Conservation (phyloP, 2,113 vertebrate species). For the Phalacrocorax carbo region DNA sequence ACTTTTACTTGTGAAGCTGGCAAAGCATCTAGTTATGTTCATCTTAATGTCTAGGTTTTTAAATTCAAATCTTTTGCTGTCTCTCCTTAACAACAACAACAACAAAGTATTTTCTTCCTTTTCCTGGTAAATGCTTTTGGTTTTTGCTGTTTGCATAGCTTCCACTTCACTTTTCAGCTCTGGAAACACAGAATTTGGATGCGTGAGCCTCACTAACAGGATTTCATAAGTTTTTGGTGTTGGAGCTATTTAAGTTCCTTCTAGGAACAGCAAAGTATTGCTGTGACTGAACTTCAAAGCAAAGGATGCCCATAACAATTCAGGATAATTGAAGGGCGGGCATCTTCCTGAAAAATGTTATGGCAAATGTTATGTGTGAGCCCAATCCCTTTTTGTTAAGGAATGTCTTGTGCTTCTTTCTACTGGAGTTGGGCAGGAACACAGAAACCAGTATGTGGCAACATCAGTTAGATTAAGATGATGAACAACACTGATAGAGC, state of each 20-base stretch:
- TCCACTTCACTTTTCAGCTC: neutral
- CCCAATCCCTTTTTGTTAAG: neutral
- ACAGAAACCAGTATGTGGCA: neutral
- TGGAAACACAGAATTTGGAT: neutral
- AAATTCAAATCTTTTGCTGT: neutral
- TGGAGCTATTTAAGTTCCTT: neutral
- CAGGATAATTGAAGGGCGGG: neutral
- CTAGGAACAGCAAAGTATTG: neutral
- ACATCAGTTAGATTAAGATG: neutral
- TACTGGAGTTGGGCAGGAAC: neutral
- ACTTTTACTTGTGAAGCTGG: neutral
- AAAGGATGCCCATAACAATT: neutral
- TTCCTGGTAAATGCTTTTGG: neutral
- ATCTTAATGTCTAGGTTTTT: neutral
- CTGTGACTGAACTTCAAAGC: neutral
- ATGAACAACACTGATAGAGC: neutral
- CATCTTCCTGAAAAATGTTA: neutral
- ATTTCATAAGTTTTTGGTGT: neutral
- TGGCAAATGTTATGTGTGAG: neutral
- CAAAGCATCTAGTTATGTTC: neutral
- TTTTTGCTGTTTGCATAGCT: neutral
- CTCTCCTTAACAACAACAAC: neutral
- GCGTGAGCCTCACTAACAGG: neutral
- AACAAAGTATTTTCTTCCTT: neutral
- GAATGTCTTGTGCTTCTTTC: neutral